Conservation (phyloP, 92 coral and sea anemone genomes). For the Epizoanthus illoricatus region DNA sequence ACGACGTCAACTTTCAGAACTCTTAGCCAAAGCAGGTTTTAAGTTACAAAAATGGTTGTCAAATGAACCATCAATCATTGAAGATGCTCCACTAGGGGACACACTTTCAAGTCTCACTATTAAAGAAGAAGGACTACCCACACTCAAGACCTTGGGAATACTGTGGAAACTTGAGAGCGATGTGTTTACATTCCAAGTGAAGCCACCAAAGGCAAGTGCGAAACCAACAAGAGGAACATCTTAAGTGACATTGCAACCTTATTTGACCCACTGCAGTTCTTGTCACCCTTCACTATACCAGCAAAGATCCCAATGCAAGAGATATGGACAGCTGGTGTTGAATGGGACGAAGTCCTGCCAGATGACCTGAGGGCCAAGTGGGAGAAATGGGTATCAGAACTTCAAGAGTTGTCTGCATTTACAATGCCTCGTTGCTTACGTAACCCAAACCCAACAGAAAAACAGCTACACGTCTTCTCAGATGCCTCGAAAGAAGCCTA, state of each 20-base stretch:
- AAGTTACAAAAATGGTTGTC: conserved; percentile 47
- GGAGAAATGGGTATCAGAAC: too few relatives aligned
- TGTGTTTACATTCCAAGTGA: conserved; percentile 39
- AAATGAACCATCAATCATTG: conserved; percentile 45
- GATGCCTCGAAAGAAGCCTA: conserved; percentile 41
- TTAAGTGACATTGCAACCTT: conserved; percentile 53
- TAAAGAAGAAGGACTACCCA: neutral
- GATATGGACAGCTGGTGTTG: neutral
- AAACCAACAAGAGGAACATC: conserved; percentile 47
- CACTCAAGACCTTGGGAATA: conserved; percentile 46
- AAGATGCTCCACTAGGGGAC: conserved; percentile 40
- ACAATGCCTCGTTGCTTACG: neutral
- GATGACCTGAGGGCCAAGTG: too few relatives aligned
- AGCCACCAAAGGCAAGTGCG: neutral
- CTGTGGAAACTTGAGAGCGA: conserved; percentile 49
- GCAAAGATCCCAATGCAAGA: conserved; percentile 55
- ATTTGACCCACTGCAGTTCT: conserved; percentile 56
- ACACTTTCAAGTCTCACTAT: neutral
- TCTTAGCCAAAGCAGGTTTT: conserved; percentile 48
- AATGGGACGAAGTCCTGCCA: too few relatives aligned
- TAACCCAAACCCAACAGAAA: neutral
- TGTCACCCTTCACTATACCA: conserved; percentile 48
- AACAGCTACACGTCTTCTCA: neutral
- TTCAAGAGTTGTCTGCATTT: too few relatives aligned
- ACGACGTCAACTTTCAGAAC: conserved; percentile 41